phyloP scores from a whole-genome alignment of 2,888 invertebrate genomes.

The Hypomecis punctinalis region DNA sequence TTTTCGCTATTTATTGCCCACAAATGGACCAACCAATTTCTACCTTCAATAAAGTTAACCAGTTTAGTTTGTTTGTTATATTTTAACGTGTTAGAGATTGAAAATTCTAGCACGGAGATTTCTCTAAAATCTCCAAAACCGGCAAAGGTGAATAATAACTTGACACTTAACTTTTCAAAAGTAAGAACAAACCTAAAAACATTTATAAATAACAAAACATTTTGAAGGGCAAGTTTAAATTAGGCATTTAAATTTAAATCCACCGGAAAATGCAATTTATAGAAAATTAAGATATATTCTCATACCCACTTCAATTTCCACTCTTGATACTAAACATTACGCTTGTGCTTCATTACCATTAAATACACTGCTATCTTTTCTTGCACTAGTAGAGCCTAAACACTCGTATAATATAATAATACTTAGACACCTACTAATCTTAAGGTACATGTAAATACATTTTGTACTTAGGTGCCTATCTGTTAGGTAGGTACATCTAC shows the following conservation, averaged over 20 bases:
- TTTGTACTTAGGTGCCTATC: conserved; percentile 19
- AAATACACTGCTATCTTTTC: conserved; percentile 26
- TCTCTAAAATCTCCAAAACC: not conserved
- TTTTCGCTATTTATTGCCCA: conserved; percentile 29
- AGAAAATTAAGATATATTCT: conserved; percentile 41
- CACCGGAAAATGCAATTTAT: conserved; percentile 28
- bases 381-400: conserved; percentile 25
- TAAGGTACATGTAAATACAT: not conserved
- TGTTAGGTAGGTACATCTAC: conserved; percentile 7
- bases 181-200: not conserved
- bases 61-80: conserved; percentile 24
- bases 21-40: conserved; percentile 23
- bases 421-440: conserved; percentile 4
- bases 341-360: conserved; percentile 52
- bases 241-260: not conserved
- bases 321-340: conserved; percentile 42
- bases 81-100: conserved; percentile 18
- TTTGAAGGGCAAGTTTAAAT: not conserved
- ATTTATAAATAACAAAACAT: not conserved
- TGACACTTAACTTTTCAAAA: not conserved
- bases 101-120: conserved; percentile 18
- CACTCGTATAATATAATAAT: not conserved
- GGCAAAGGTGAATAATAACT: not conserved
- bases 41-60: conserved; percentile 29
- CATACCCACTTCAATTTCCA: conserved; percentile 38